Evolutionary conservation across 2,888 invertebrate species (phyloP), one percentile per base, ranked within the genome.

Genomic region (Graphium colonna): DNA sequence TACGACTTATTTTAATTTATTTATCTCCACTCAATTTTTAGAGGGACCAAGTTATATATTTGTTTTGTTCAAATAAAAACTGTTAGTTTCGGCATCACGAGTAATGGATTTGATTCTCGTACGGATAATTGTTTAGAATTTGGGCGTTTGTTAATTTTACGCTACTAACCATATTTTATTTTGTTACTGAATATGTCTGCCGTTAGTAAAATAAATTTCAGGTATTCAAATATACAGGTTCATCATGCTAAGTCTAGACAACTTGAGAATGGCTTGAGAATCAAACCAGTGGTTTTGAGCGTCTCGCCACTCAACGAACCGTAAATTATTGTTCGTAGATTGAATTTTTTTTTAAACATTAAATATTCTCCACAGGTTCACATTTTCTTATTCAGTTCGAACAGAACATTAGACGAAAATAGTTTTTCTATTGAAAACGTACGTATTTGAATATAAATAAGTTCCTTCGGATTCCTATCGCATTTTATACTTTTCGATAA

Each of bases 391-490:
- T 21, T 2, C 21, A 21, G 21, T 21, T 5, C 5, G 33, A 10
- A 33, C n/a, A 33, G 33, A 48, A 48, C 39, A 45, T 45, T 26
- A 54, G 15, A 13, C 21, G 39, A 33, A 54, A 54, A 49, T 31
- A 49, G 44, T 54, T 54, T n/a, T 49, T 54, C 48, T 18, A 44
- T 45, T 33, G 38, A 53, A 18, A 17, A 2, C 18, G 26, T 39
- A 21, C 28, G 38, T 39, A 53, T 53, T 49, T 53, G 12, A 53
- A 53, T 53, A 36, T 44, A 53, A 49, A 53, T 53, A 48, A 44
- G 44, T 49, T 44, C 44, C 36, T 10, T 44, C 49, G 44, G 40
- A 39, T 49, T 40, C 26, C 26, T 53, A 49, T 49, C 38, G 18
- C 33, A 17, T 44, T 13, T 13, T 39, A 16, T 26, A 46, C 1